phyloP scores from a whole-genome alignment of 2,888 invertebrate genomes.

The Alviniconcha strummeri region DNA sequence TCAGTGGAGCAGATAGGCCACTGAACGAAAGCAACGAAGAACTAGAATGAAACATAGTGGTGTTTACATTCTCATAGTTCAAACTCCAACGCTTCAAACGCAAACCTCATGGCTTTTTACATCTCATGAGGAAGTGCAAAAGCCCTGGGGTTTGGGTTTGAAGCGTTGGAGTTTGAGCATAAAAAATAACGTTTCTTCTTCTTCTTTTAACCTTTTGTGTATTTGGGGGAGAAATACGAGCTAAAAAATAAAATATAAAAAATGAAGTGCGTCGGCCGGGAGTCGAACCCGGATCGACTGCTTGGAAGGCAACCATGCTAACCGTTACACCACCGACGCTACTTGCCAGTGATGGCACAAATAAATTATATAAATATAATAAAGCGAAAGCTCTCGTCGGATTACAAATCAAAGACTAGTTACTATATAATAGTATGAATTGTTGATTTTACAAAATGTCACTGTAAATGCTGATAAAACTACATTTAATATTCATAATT shows the following conservation, averaged over 20 bases:
- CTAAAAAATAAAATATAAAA: background rate
- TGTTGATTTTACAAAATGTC: background rate
- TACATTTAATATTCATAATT: background rate
- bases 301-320: conserved; percentile 56
- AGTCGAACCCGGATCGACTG: conserved; percentile 58
- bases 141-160: background rate
- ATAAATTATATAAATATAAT: background rate
- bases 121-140: no score
- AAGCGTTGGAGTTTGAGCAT: background rate
- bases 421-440: background rate
- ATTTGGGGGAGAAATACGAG: background rate
- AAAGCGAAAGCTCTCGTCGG: background rate
- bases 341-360: background rate
- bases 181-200: background rate
- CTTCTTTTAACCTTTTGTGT: background rate
- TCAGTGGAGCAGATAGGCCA: no score
- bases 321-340: conserved; percentile 53
- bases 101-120: no score
- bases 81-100: no score
- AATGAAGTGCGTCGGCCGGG: conserved; percentile 52
- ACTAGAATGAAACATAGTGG: no score
- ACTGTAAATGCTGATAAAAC: background rate
- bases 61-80: no score
- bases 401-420: no score
- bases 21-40: no score